Percentiles rank a stretch among this genome's conserved stretches.
Conservation (phyloP, 2,888 invertebrate genomes). For the Cyclophora punctaria region DNA sequence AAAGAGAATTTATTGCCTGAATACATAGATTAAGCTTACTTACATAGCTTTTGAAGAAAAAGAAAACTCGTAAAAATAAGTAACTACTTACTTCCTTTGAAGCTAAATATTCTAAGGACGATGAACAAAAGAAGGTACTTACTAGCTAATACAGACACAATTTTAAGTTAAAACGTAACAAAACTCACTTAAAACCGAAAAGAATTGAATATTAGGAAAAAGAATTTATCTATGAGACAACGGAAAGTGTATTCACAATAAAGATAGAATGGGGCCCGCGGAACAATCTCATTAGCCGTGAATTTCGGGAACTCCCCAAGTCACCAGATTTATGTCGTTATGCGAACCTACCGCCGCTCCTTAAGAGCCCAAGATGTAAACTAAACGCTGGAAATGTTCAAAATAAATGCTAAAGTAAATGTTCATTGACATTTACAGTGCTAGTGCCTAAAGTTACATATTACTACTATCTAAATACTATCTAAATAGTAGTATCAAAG, state of each 20-base stretch:
- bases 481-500: too few relatives aligned
- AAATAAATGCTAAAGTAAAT: too few relatives aligned
- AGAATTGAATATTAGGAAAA: neutral
- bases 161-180: neutral
- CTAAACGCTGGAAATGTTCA: neutral
- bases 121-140: neutral
- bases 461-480: too few relatives aligned
- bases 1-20: too few relatives aligned
- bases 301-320: conserved; percentile 34
- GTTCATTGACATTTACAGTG: too few relatives aligned
- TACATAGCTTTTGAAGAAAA: neutral
- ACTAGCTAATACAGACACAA: neutral
- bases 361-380: neutral
- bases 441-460: too few relatives aligned
- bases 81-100: neutral
- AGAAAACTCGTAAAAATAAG: neutral
- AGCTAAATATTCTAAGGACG: neutral
- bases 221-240: neutral
- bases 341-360: conserved; percentile 8
- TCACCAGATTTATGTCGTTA: conserved; percentile 32
- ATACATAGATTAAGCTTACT: too few relatives aligned
- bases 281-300: conserved; percentile 47
- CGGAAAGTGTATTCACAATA: conserved; percentile 8
- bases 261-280: conserved; percentile 23
- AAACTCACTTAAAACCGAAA: neutral